Evolutionary conservation across 2,888 invertebrate genomes (phyloP).

Genomic region (Sphaerophoria rueppellii): DNA sequence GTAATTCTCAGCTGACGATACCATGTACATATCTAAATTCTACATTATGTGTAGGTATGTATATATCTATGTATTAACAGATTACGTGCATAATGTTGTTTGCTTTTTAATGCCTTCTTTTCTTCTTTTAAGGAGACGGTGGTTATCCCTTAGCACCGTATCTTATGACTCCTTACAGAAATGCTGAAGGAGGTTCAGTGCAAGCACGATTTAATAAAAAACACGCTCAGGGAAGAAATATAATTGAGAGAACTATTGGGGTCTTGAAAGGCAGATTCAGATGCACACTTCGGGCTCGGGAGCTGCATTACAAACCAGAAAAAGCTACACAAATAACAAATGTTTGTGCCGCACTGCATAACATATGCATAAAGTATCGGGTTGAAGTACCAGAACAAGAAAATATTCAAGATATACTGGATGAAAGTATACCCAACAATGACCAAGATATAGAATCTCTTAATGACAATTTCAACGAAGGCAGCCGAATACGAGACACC

Average conservation of each 20-base stretch:
- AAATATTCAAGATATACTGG: constrained; percentile 14
- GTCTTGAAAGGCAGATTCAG: constrained; percentile 39
- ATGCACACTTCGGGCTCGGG: constrained; percentile 1
- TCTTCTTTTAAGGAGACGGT: not conserved
- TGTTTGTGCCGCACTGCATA: constrained; percentile 34
- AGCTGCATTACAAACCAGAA: not conserved
- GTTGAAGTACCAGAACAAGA: constrained; percentile 23
- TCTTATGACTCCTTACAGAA: not conserved
- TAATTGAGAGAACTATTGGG: constrained; percentile 37
- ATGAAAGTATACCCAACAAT: not conserved
- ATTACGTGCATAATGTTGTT: too few species aligned
- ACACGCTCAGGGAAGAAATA: constrained; percentile 17
- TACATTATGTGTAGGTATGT: too few species aligned
- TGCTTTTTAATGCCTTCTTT: too few species aligned
- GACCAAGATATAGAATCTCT: not conserved
- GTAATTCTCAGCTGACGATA: too few species aligned
- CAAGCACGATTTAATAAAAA: constrained; percentile 18
- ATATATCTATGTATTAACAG: too few species aligned
- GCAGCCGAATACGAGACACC: constrained; percentile 11
- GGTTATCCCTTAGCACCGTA: not conserved
- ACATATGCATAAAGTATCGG: not conserved
- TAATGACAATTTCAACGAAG: constrained; percentile 25
- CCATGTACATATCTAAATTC: too few species aligned
- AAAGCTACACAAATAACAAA: too few species aligned
- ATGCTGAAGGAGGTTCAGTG: constrained; percentile 4